Conservation (phyloP, 2,888 invertebrate species). For the Deladenus siricidicola region DNA sequence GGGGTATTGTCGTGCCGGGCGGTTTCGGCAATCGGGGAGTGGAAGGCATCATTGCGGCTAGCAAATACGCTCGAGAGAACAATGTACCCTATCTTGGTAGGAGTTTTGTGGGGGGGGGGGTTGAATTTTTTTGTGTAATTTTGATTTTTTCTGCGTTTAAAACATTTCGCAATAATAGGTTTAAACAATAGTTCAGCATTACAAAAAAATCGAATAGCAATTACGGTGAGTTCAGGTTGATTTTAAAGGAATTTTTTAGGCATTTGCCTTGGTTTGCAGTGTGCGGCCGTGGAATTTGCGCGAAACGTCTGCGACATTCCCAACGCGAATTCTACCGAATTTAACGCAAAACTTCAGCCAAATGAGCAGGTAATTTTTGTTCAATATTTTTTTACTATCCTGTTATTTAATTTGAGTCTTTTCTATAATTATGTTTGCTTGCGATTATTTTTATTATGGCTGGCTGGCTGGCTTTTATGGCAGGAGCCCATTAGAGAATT, state of each 20-base stretch:
- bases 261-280: constrained; percentile 94
- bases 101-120: too few relatives aligned
- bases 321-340: constrained; percentile 79
- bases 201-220: too few relatives aligned
- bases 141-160: too few relatives aligned
- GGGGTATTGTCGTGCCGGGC: constrained; percentile 89
- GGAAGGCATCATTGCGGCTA: constrained; percentile 89
- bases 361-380: constrained; percentile 29
- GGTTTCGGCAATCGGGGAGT: constrained; percentile 92
- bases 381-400: background rate
- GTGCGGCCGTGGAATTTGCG: constrained; percentile 88
- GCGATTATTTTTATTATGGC: too few relatives aligned
- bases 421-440: too few relatives aligned
- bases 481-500: too few relatives aligned
- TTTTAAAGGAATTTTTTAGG: constrained; percentile 38
- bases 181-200: too few relatives aligned
- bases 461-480: too few relatives aligned
- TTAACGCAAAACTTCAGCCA: constrained; percentile 60
- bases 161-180: too few relatives aligned
- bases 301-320: constrained; percentile 70
- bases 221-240: too few relatives aligned
- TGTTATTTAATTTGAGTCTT: too few relatives aligned
- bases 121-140: too few relatives aligned
- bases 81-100: constrained; percentile 80
- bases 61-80: constrained; percentile 81